A percentile compares a stretch with the other conserved stretches of the same genome.
Evolutionary conservation across 2,797 vertebrate species (phyloP).

Genomic region (Eulemur coronatus): DNA sequence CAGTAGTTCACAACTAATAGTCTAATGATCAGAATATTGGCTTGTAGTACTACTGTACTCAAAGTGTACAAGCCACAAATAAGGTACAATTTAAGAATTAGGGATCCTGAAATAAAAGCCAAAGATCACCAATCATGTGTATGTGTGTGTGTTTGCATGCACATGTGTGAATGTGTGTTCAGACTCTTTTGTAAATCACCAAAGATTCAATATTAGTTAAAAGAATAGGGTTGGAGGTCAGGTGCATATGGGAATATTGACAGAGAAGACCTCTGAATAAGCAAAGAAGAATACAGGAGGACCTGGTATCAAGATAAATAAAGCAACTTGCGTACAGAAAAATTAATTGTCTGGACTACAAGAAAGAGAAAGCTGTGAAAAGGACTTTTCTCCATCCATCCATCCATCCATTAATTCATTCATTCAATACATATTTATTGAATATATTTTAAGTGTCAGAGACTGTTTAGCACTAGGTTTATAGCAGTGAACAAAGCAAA

Average conservation of each 20-base stretch:
- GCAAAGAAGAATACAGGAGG: background rate
- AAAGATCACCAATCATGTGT: background rate
- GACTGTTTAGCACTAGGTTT: background rate
- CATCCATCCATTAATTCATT: background rate
- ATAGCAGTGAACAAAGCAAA: background rate
- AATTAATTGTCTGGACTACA: background rate
- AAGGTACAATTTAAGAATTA: conserved; percentile 42
- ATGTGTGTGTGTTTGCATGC: accelerated
- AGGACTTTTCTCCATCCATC: background rate
- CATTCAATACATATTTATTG: background rate
- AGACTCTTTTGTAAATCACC: background rate
- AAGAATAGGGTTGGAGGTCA: background rate
- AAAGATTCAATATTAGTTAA: background rate
- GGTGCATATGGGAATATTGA: background rate
- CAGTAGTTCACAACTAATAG: background rate
- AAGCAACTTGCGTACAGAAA: background rate
- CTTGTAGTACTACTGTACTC: background rate
- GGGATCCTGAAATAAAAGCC: conserved; percentile 3
- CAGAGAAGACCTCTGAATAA: background rate
- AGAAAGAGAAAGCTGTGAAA: background rate
- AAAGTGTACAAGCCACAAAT: background rate
- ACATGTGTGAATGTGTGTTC: too few species aligned
- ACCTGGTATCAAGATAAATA: background rate
- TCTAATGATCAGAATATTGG: background rate
- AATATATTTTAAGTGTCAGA: background rate